Conservation (phyloP, 2,888 invertebrate species). For the Scaeva pyrastri region DNA sequence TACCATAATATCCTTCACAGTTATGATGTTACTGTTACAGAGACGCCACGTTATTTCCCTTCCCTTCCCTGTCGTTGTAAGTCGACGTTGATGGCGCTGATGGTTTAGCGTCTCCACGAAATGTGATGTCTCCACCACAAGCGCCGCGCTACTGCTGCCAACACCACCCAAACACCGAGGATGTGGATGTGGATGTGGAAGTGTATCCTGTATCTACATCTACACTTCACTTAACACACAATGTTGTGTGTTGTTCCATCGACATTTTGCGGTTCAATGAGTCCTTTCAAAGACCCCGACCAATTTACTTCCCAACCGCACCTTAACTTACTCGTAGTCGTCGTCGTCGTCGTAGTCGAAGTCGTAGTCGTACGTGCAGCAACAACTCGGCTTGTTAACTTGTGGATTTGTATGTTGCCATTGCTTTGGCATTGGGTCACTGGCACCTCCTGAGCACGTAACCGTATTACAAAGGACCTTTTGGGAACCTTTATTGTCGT, state of each 20-base stretch:
- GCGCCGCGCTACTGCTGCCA: neutral
- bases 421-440: slow-evolving; percentile 65
- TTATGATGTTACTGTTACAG: neutral
- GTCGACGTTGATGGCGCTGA: too few relatives aligned
- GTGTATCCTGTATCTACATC: slow-evolving; percentile 35
- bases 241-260: slow-evolving; percentile 66
- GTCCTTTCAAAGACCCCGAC: slow-evolving; percentile 69
- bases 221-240: slow-evolving; percentile 70
- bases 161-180: neutral
- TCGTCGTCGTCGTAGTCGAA: too few relatives aligned
- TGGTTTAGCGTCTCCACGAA: neutral
- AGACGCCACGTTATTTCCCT: slow-evolving; percentile 12
- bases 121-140: too few relatives aligned
- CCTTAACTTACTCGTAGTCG: slow-evolving; percentile 50
- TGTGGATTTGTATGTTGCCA: slow-evolving; percentile 31
- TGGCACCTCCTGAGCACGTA: slow-evolving; percentile 68
- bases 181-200: neutral
- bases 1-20: slow-evolving; percentile 44
- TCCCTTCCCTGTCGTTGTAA: too few relatives aligned
- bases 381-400: slow-evolving; percentile 60
- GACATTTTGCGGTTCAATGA: slow-evolving; percentile 76
- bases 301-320: slow-evolving; percentile 70
- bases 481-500: neutral
- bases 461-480: slow-evolving; percentile 59
- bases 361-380: slow-evolving; percentile 65